Evolutionary conservation across 2,113 vertebrate genomes (phyloP).

Genomic region (Cottus gobio): DNA sequence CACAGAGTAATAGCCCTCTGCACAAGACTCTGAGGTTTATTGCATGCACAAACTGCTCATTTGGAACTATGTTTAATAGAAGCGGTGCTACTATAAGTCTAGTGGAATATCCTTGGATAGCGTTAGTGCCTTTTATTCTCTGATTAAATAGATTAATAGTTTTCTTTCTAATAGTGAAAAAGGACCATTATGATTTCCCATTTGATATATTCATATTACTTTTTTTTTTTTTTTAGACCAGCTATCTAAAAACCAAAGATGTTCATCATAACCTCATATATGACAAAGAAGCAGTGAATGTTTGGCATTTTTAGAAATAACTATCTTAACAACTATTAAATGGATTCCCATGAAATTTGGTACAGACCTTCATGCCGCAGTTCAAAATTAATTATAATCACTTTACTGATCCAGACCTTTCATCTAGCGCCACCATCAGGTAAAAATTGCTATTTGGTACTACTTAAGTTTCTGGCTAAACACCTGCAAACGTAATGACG

Average conservation of each 20-base stretch:
- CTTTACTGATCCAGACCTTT: not conserved
- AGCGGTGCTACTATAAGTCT: not conserved
- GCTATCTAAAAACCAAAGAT: not conserved
- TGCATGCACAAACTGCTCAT: constrained; percentile 18
- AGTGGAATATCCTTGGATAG: not conserved
- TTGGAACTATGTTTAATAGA: not conserved
- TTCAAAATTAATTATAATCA: not conserved
- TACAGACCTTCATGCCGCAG: not conserved
- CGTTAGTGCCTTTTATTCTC: not conserved
- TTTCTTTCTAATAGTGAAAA: not conserved
- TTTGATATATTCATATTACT: not conserved
- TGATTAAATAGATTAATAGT: not conserved
- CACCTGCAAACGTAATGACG: not conserved
- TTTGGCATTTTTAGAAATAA: not conserved
- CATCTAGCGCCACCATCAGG: not conserved
- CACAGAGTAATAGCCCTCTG: constrained; percentile 30
- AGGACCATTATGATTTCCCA: not conserved
- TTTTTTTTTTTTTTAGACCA: not conserved
- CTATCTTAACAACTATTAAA: not conserved
- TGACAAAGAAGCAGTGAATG: not conserved
- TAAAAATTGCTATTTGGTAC: not conserved
- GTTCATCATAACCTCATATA: not conserved
- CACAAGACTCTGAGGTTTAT: constrained; percentile 8
- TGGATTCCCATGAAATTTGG: not conserved
- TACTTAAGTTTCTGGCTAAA: not conserved